phyloP scores from a whole-genome alignment of 1,140 invertebrate species.

The Zaprionus taronus region DNA sequence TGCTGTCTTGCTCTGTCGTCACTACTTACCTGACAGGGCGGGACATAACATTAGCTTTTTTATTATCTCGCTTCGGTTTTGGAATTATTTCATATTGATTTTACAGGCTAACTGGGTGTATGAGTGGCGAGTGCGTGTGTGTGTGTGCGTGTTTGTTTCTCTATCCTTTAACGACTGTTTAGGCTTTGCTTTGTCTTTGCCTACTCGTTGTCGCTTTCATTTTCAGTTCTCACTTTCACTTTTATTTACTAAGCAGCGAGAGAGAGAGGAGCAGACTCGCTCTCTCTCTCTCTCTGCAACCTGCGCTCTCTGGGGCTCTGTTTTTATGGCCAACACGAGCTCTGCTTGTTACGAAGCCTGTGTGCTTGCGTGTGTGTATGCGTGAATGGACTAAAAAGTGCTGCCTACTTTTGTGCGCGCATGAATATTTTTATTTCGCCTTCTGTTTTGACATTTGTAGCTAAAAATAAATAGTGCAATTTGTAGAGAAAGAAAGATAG shows the following conservation, averaged over 20 bases:
- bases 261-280: slow-evolving; percentile 24
- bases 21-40: slow-evolving; percentile 37
- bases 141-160: slow-evolving; percentile 30
- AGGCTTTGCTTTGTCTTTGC: slow-evolving; percentile 30
- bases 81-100: slow-evolving; percentile 70
- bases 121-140: too few species aligned
- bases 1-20: slow-evolving; percentile 37
- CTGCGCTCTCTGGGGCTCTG: slow-evolving; percentile 11
- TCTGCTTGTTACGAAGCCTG: slow-evolving; percentile 44
- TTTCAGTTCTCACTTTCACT: slow-evolving; percentile 46
- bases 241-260: slow-evolving; percentile 16
- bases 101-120: slow-evolving; percentile 40
- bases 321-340: slow-evolving; percentile 77
- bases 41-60: slow-evolving; percentile 51
- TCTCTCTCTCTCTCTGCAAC: slow-evolving; percentile 25
- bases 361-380: slow-evolving; percentile 5
- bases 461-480: slow-evolving; percentile 41
- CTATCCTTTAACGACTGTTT: slow-evolving; percentile 50
- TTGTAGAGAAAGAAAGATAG: slow-evolving; percentile 24
- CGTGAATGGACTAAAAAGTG: slow-evolving; percentile 16
- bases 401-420: slow-evolving; percentile 49
- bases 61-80: slow-evolving; percentile 51
- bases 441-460: slow-evolving; percentile 33
- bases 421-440: slow-evolving; percentile 53
- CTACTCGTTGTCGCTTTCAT: slow-evolving; percentile 26